These are phyloP conservation scores for Synergus japonicus DNA, from an alignment of 2,888 invertebrate genomes.

Conservation along the genomic window DNA sequence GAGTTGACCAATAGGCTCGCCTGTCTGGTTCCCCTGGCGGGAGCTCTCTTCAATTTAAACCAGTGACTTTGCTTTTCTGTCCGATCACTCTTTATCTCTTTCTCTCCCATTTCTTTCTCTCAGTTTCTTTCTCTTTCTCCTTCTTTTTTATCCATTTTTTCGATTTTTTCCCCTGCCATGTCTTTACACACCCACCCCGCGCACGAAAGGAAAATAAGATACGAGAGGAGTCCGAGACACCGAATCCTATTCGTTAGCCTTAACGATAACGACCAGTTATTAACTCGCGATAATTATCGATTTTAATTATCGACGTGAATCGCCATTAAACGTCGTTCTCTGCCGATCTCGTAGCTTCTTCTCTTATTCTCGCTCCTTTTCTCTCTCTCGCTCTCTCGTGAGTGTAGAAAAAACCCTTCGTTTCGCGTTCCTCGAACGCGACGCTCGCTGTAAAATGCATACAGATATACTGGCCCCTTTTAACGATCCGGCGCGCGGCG, in stretches of 20 bases:
- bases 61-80: constrained; percentile 67
- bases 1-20: constrained; percentile 45
- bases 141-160: constrained; percentile 41
- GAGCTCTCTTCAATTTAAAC: constrained; percentile 75
- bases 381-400: constrained; percentile 17
- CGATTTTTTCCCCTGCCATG: constrained; percentile 48
- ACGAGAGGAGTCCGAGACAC: constrained; percentile 43
- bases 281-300: constrained; percentile 74
- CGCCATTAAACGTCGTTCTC: constrained; percentile 54
- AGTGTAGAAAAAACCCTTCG: constrained; percentile 48
- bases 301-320: constrained; percentile 73
- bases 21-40: constrained; percentile 60
- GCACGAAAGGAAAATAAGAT: constrained; percentile 54
- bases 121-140: constrained; percentile 45
- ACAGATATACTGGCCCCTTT: constrained; percentile 54
- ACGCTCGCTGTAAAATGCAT: constrained; percentile 54
- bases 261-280: constrained; percentile 75
- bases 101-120: constrained; percentile 32
- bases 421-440: constrained; percentile 54
- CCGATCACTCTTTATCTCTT: constrained; percentile 39
- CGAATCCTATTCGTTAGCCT: constrained; percentile 64
- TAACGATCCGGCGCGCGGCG: constrained; percentile 52
- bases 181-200: constrained; percentile 43
- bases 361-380: constrained; percentile 32
- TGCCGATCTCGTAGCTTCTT: constrained; percentile 46